Evolutionary conservation across 2,113 vertebrate genomes (phyloP).

Genomic region (Carlito syrichta): DNA sequence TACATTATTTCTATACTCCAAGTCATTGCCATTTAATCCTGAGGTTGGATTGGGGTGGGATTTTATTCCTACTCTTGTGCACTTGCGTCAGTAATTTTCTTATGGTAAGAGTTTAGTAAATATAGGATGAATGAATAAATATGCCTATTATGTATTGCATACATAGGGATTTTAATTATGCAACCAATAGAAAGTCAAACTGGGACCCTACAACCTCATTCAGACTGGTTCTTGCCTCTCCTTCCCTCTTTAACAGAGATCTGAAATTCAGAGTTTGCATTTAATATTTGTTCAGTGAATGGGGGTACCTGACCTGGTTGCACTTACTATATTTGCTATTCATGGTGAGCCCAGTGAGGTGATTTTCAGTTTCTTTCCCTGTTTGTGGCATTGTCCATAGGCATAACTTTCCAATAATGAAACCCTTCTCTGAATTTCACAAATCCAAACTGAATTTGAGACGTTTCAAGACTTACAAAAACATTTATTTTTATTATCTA

Average conservation of each 20-base stretch:
- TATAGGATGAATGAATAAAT: neutral
- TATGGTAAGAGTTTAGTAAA: neutral
- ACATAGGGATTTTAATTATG: conserved; percentile 2
- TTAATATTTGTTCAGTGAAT: neutral
- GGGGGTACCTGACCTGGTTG: neutral
- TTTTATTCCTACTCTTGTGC: neutral
- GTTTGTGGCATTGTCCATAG: neutral
- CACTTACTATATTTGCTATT: neutral
- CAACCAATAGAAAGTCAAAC: neutral
- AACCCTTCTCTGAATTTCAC: neutral
- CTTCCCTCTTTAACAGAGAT: neutral
- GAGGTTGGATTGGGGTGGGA: neutral
- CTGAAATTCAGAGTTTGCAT: neutral
- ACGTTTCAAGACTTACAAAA: conserved; percentile 15
- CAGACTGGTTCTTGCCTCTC: neutral
- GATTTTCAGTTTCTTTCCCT: neutral
- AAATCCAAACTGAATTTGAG: conserved; percentile 25
- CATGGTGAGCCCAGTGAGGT: neutral
- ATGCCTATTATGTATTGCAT: neutral
- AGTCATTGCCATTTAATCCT: neutral
- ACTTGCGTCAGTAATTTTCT: neutral
- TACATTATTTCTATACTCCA: neutral
- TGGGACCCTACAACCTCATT: neutral
- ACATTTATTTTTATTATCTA: neutral
- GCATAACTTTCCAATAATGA: neutral